Base-by-base conservation (phyloP, 2,888 invertebrate genomes). In the Alcis repandata region DNA sequence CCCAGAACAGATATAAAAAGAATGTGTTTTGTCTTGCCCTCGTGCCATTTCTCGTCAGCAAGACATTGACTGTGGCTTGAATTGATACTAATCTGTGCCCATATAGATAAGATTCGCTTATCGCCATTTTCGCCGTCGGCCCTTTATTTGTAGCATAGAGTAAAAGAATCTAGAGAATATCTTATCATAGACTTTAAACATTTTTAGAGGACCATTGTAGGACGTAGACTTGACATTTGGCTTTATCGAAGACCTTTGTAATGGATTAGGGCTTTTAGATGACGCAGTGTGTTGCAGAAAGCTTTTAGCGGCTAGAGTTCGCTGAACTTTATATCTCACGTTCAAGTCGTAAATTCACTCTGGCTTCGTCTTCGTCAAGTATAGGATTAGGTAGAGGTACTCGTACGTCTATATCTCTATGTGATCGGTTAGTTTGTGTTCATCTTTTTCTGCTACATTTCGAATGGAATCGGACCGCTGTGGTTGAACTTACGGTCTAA, bases 221-320 rank as follows among this genome's bases (percentile, higher is more conserved):
- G 56, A 45, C 33, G n/a, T 43, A 9, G 11, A 36, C 27, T 58
- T 49, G 49, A 32, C 32, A 41, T 49, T 59, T 41, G 40, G 48
- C 40, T 59, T 59, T 49, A 49, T 59, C 49, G 32, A 51, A 41
- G 27, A 19, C 27, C 13, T 41, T 2, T 40, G 40, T 59, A 59
- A 51, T 59, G 59, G 59, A 49, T 59, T 59, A 46, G 32, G 40
- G 49, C 59, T 59, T 51, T 51, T 41, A 52, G 59, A 45, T 56
- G 56, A 45, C 45, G 17, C 17, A 2, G 40, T 49, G 17, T 56
- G 19, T 36, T 36, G n/a, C 13, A 56, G n/a, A 45, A 45, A 20
- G 45, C 54, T 54, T 56, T 45, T 45, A 45, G 45, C 45, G 20
- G 45, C 45, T 45, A 20, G 11, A 56, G 45, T 56, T 33, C 33